Evolutionary conservation across 2,797 vertebrate species (phyloP), one percentile per base, ranked within the genome.

Genomic region (Schizopygopsis pylzovi): DNA sequence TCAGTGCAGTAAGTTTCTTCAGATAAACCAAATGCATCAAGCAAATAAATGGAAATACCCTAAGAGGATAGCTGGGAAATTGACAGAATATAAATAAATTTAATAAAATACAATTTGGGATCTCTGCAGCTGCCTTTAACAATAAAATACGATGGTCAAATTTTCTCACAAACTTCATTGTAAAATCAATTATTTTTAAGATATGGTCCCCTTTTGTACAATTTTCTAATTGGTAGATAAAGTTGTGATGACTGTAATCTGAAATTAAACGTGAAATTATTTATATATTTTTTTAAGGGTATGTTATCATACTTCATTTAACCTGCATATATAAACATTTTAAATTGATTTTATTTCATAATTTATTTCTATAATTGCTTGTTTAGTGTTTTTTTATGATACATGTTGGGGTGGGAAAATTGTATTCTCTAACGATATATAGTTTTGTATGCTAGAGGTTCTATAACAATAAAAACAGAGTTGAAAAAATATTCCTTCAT

Each of bases 21-120:
- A 54, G 33, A 77, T 56, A n/a, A 56, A 77, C 47, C 45, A 75
- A 75, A 52, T 12, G 16, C 47, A 52, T 37, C n/a, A 63, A 63
- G 25, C 6, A 65, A 67, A 39, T 63, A 49, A 18, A 28, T 73
- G n/a, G 28, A 10, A 28, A 49, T 28, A 49, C 15, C 25, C 4
- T 73, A 43, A 70, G 45, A 73, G 45, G n/a, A 12, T 15, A 16
- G 12, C 25, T 72, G 41, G 49, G 70, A 72, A 72, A 47, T 1
- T 25, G n/a, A 47, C 11, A 59, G 12, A 12, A 16, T 2, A 33
- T 33, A 33, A 33, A 33, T 33, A 52, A 18, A 52, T 25, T 6
- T 25, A 25, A 61, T 25, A 11, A 61, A 61, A n/a, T 13, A 63
- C 12, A 61, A 61, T 61, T 61, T 61, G 10, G 4, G n/a, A 61